Percentiles rank a stretch among this genome's conserved stretches.
Evolutionary conservation across 2,888 invertebrate genomes (phyloP).

Genomic region (Apotomis capreana): DNA sequence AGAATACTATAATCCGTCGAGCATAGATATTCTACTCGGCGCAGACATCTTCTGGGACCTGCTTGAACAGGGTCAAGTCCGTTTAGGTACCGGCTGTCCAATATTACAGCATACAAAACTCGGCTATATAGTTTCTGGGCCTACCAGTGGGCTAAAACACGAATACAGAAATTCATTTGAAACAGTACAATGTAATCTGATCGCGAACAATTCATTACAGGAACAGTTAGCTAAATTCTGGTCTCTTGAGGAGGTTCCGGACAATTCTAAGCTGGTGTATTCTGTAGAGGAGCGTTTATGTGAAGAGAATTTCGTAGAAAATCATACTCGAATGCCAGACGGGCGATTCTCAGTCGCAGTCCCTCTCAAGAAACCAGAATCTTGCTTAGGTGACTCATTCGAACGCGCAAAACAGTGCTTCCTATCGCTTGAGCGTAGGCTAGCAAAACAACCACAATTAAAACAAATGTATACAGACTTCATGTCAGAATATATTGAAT

Average conservation of each 20-base stretch:
- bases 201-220: too few relatives aligned
- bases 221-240: too few relatives aligned
- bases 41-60: constrained; percentile 24
- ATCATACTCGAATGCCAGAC: constrained; percentile 18
- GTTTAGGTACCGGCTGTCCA: constrained; percentile 13
- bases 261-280: too few relatives aligned
- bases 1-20: constrained; percentile 12
- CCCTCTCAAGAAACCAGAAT: constrained; percentile 33
- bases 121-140: constrained; percentile 21
- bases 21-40: constrained; percentile 20
- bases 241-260: too few relatives aligned
- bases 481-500: constrained; percentile 23
- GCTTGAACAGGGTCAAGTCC: constrained; percentile 17
- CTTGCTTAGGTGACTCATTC: constrained; percentile 20
- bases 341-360: constrained; percentile 31
- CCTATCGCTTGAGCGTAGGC: constrained; percentile 4
- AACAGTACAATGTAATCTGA: too few relatives aligned
- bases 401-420: constrained; percentile 19
- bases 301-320: too few relatives aligned
- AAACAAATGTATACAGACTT: constrained; percentile 31
- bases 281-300: too few relatives aligned
- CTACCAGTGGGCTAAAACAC: constrained; percentile 11
- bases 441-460: constrained; percentile 11
- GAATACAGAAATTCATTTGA: neutral
- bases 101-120: constrained; percentile 18